Conservation (phyloP, 1,140 invertebrate genomes). For the Macrosteles quadrilineatus region DNA sequence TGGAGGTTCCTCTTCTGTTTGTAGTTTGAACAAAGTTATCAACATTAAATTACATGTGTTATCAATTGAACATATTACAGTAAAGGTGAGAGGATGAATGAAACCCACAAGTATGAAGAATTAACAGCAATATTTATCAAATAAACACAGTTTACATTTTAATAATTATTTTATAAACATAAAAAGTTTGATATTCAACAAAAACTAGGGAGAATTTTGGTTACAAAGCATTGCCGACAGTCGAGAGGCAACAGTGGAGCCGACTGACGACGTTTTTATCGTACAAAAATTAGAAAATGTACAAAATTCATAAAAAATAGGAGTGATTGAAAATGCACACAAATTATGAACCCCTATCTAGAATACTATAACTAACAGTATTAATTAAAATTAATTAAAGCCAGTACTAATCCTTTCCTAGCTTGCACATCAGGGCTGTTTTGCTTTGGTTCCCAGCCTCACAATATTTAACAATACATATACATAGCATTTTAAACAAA, state of each 20-base stretch:
- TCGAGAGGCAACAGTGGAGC: conserved; percentile 12
- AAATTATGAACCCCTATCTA: conserved; percentile 36
- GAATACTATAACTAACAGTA: conserved; percentile 36
- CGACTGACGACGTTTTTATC: conserved; percentile 25
- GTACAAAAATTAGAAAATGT: conserved; percentile 38
- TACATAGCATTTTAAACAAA: conserved; percentile 25
- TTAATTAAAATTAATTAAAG: conserved; percentile 34
- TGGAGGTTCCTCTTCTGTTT: no score
- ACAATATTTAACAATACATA: conserved; percentile 25
- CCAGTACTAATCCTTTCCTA: conserved; percentile 30
- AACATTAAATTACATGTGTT: no score
- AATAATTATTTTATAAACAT: conserved; percentile 35
- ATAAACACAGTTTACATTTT: conserved; percentile 37
- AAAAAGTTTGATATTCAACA: conserved; percentile 35
- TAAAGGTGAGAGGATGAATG: background rate
- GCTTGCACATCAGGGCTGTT: conserved; percentile 25
- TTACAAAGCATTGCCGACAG: conserved; percentile 33
- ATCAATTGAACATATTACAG: no score
- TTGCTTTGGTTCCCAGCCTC: conserved; percentile 31
- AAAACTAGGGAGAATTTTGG: conserved; percentile 33
- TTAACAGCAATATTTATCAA: conserved; percentile 38
- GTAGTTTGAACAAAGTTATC: no score
- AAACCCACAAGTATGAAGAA: conserved; percentile 29
- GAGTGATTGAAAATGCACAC: conserved; percentile 37
- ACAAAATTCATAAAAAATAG: conserved; percentile 38